Conservation (phyloP, 2,888 invertebrate genomes). For the Atethmia centrago region DNA sequence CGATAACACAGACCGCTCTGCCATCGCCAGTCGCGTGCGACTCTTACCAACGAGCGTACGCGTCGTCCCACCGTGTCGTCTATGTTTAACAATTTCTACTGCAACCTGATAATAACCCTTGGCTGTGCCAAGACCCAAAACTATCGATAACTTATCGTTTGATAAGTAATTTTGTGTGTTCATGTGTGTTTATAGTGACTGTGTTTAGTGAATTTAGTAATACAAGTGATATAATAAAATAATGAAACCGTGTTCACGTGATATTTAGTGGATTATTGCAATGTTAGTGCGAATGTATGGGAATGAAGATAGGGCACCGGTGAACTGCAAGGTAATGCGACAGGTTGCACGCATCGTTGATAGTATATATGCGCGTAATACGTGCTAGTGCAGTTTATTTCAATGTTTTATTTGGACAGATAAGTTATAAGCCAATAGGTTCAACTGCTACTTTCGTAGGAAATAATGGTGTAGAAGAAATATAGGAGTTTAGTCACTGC, state of each 20-base stretch:
- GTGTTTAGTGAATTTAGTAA: slow-evolving; percentile 67
- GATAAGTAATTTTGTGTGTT: slow-evolving; percentile 55
- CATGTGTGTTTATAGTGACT: slow-evolving; percentile 48
- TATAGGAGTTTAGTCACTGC: not conserved
- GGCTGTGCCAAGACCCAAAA: slow-evolving; percentile 35
- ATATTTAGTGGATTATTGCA: slow-evolving; percentile 66
- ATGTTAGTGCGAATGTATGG: slow-evolving; percentile 81
- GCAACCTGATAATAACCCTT: slow-evolving; percentile 28
- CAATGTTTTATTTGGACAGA: slow-evolving; percentile 11
- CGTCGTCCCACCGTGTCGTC: slow-evolving; percentile 15
- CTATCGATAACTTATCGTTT: slow-evolving; percentile 63
- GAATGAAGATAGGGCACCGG: slow-evolving; percentile 76
- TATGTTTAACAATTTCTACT: slow-evolving; percentile 15
- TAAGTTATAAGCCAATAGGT: not conserved
- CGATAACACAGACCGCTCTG: slow-evolving; percentile 67
- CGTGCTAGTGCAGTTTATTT: not conserved
- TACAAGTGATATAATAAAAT: slow-evolving; percentile 68
- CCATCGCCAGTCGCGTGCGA: slow-evolving; percentile 67
- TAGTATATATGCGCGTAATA: slow-evolving; percentile 13
- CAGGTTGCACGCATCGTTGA: not conserved
- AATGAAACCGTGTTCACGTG: slow-evolving; percentile 71
- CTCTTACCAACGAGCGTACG: slow-evolving; percentile 52
- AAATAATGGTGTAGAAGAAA: not conserved
- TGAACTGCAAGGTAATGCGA: slow-evolving; percentile 78
- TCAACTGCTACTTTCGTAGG: not conserved